A percentile compares a stretch with the other conserved stretches of the same genome.
Evolutionary conservation across 1,140 invertebrate genomes (phyloP).

Genomic region (Macrosteles quadrilineatus): DNA sequence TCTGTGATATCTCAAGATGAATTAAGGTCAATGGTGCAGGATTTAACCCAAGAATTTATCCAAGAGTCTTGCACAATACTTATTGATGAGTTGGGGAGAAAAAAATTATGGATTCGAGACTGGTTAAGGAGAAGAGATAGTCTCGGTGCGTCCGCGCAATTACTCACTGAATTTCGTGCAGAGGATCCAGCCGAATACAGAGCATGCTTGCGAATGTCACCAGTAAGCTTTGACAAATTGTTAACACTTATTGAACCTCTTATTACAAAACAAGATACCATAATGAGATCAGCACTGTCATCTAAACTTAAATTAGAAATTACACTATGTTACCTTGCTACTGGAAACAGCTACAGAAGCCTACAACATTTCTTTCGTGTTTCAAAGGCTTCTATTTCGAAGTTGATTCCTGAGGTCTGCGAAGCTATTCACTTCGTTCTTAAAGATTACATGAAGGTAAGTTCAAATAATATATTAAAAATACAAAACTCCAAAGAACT

Average conservation of each 20-base stretch:
- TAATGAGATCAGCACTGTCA: neutral
- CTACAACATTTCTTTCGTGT: constrained; percentile 18
- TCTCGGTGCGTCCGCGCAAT: neutral
- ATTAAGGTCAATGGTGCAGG: neutral
- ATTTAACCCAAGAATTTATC: neutral
- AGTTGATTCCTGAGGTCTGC: constrained; percentile 4
- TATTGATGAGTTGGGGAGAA: neutral
- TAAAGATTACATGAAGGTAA: constrained; percentile 11
- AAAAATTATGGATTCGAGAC: no score
- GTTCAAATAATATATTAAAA: no score
- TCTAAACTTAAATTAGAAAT: constrained; percentile 21
- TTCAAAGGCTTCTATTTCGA: neutral
- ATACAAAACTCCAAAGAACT: no score
- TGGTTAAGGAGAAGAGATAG: neutral
- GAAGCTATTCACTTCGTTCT: neutral
- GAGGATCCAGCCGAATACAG: neutral
- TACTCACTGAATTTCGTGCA: neutral
- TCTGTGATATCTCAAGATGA: neutral
- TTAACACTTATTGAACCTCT: neutral
- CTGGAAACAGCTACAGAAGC: constrained; percentile 12
- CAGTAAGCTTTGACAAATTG: neutral
- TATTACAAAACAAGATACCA: neutral
- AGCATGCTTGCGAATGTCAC: neutral
- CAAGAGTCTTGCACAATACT: neutral
- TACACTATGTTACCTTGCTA: constrained; percentile 4